Base-by-base conservation (phyloP, 1,140 invertebrate genomes). In the Tetramorium simillimum region DNA sequence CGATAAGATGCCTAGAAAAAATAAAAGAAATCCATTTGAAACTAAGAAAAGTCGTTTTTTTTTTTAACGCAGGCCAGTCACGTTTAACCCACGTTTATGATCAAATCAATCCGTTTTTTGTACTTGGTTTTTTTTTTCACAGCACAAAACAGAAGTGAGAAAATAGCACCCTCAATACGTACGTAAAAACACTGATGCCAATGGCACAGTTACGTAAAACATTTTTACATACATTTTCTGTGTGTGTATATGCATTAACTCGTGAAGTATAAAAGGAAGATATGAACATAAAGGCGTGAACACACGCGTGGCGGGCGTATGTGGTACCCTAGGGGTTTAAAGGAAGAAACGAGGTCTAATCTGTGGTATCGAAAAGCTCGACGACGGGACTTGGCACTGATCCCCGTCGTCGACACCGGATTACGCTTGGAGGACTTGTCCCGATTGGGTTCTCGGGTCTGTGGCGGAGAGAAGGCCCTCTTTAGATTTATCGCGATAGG, bases 341-440 rank as follows among this genome's bases (percentile, higher is more conserved):
- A 81, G 75, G 78, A 84, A 75, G 80, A 77, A 65, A 65, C 58
- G 18, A 73, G 88, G 69, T 85, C 78, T 88, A 90, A 92, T 90
- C 89, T 87, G 86, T 65, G 72, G 85, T 90, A 87, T 88, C 89
- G 88, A 91, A 92, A 92, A 86, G 86, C 81, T 88, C 78, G 88
- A 87, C 81, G 88, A 90, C 85, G 89, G 88, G 84, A 87, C 88
- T 85, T 85, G 85, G 86, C 88, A 89, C 63, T 88, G 88, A 91
- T 90, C 91, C 89, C 86, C 87, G 85, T 90, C 87, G 88, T 87
- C 77, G 88, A 85, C 92, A 85, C 85, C 75, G 91, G 91, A 93
- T 93, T 91, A 91, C 91, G 92, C 86, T 85, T 76, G 58, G 75
- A 85, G 85, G 87, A 84, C 87, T 91, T 84, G 88, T 89, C 87